Evolutionary conservation across 2,113 vertebrate species (phyloP), one percentile per base, ranked within the genome.

Genomic region (Alectura lathami): DNA sequence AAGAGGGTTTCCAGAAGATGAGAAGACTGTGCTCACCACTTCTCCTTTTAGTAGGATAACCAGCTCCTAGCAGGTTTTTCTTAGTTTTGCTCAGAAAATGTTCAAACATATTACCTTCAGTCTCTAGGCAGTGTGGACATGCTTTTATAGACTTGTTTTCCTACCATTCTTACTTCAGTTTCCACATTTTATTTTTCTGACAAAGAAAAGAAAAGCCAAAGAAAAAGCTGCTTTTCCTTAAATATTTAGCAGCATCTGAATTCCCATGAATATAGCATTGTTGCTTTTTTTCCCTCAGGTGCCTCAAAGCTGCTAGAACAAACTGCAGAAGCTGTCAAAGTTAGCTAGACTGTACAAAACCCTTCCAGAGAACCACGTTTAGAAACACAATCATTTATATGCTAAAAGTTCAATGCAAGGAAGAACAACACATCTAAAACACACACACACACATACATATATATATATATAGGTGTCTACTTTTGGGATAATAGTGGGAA

Each of bases 251-350:
- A 82, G 63, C 42, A 66, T 54, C n/a, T 66, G 22, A 85, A 89
- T 47, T 70, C 17, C 48, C 29, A 29, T 0, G 2, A 20, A n/a
- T 11, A 17, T 32, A 32, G 17, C 2, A n/a, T n/a, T n/a, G n/a
- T 56, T 32, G 40, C 2, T 20, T 93, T 30, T 68, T 40, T 72
- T 43, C 29, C n/a, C 6, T 79, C 53, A 16, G 29, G 43, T 27
- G 86, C 27, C 40, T 91, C 54, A 8, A 73, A 56, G n/a, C 42
- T 88, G 47, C 32, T 80, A 57, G 38, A 76, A 64, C 40, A 88
- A 75, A 73, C 32, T 69, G 54, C 57, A 92, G 57, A 60, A 80
- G 32, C 29, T 91, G 63, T 42, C 48, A 86, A 60, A 86, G 43
- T 14, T 24, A 77, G 54, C 29, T 13, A 54, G 18, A 53, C 43